phyloP scores from a whole-genome alignment of 1,140 invertebrate species.

The Anastrepha ludens region DNA sequence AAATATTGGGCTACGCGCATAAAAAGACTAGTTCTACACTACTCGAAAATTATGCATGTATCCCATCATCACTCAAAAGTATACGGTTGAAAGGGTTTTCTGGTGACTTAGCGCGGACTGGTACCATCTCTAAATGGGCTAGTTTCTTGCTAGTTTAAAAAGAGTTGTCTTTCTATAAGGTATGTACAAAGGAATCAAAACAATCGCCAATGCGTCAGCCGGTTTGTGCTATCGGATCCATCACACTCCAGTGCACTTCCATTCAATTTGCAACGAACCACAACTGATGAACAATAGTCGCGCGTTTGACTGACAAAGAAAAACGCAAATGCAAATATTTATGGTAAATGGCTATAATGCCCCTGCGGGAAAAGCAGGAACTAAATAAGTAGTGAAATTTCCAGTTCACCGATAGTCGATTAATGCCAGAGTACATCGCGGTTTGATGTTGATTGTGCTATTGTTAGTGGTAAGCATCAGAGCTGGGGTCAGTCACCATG shows the following conservation, averaged over 20 bases:
- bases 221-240: constrained; percentile 67
- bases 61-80: neutral
- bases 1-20: too few species aligned
- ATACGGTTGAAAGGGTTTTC: too few species aligned
- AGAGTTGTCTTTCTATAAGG: neutral
- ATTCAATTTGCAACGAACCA: constrained; percentile 43
- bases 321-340: neutral
- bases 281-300: constrained; percentile 50
- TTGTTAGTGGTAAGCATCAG: too few species aligned
- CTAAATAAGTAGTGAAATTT: neutral
- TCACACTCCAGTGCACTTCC: constrained; percentile 72
- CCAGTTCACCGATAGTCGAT: neutral
- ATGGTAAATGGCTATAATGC: neutral
- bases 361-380: neutral
- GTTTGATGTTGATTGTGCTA: too few species aligned
- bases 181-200: neutral
- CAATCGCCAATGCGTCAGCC: neutral
- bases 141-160: too few species aligned
- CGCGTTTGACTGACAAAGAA: neutral
- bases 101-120: too few species aligned
- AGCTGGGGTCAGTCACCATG: too few species aligned
- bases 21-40: neutral
- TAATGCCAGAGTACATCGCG: too few species aligned
- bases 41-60: neutral
- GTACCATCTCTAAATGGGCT: too few species aligned